Conservation (phyloP, 35 echinoderm and acorn worm species). For the Hemicentrotus pulcherrimus region DNA sequence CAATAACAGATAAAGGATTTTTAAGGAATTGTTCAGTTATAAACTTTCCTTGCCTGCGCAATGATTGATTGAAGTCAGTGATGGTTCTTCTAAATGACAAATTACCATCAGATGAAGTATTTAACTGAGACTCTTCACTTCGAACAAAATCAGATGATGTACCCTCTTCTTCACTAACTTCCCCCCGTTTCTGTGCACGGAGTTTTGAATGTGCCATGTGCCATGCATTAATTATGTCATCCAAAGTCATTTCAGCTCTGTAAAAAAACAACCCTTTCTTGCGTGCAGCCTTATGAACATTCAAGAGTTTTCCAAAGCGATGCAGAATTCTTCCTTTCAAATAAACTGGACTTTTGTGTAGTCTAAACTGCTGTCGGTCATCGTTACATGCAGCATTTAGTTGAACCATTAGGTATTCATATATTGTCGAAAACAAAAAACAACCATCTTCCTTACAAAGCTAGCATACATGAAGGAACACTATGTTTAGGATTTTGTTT, state of each 20-base stretch:
- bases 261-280: constrained; percentile 3
- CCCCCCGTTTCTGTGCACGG: background rate
- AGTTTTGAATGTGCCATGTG: background rate
- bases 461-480: background rate
- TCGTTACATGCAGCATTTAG: background rate
- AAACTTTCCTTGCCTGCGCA: background rate
- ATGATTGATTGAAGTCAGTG: background rate
- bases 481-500: background rate
- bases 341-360: background rate
- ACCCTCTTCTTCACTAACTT: background rate
- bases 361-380: background rate
- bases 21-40: background rate
- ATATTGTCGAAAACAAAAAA: background rate
- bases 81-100: background rate
- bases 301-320: background rate
- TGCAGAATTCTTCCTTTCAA: constrained; percentile 4
- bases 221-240: constrained; percentile 7
- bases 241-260: background rate
- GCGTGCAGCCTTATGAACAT: background rate
- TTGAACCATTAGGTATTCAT: background rate
- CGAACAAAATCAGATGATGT: background rate
- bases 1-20: background rate
- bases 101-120: background rate
- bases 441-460: background rate
- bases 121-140: background rate